phyloP scores from a whole-genome alignment of 1,140 invertebrate genomes.

The Drosophila paulistorum region DNA sequence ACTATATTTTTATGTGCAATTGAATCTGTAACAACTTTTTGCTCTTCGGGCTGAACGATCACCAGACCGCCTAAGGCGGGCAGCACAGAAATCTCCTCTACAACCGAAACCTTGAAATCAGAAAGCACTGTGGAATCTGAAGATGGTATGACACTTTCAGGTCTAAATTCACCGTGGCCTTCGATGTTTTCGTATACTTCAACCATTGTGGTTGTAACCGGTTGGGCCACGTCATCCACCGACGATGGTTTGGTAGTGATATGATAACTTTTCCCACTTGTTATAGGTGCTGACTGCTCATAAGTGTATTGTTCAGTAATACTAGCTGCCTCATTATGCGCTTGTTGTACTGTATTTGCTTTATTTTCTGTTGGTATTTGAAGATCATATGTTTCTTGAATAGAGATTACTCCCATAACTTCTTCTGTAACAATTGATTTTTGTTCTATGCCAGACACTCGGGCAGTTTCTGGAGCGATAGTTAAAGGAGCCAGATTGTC shows the following conservation, averaged over 20 bases:
- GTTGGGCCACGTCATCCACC: constrained; percentile 12
- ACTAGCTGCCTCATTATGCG: constrained; percentile 29
- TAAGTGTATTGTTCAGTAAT: constrained; percentile 37
- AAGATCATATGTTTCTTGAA: constrained; percentile 63
- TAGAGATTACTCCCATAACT: constrained; percentile 46
- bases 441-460: constrained; percentile 30
- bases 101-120: constrained; percentile 83
- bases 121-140: constrained; percentile 21
- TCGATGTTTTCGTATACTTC: constrained; percentile 64
- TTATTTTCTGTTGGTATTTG: constrained; percentile 29
- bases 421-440: constrained; percentile 61
- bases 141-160: constrained; percentile 20
- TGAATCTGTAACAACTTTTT: constrained; percentile 28
- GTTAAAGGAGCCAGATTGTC: constrained; percentile 27
- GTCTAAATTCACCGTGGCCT: constrained; percentile 62
- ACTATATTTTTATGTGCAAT: constrained; percentile 54
- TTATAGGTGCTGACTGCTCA: constrained; percentile 45
- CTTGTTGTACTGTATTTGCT: constrained; percentile 39
- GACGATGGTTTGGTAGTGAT: constrained; percentile 7
- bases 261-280: not conserved
- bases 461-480: constrained; percentile 27
- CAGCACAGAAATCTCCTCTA: constrained; percentile 85
- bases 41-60: constrained; percentile 42
- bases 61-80: constrained; percentile 82
- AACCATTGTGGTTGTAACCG: constrained; percentile 47